Percentiles rank a stretch among this genome's conserved stretches.
phyloP scores from a whole-genome alignment of 2,113 vertebrate genomes.

The Mus spicilegus region DNA sequence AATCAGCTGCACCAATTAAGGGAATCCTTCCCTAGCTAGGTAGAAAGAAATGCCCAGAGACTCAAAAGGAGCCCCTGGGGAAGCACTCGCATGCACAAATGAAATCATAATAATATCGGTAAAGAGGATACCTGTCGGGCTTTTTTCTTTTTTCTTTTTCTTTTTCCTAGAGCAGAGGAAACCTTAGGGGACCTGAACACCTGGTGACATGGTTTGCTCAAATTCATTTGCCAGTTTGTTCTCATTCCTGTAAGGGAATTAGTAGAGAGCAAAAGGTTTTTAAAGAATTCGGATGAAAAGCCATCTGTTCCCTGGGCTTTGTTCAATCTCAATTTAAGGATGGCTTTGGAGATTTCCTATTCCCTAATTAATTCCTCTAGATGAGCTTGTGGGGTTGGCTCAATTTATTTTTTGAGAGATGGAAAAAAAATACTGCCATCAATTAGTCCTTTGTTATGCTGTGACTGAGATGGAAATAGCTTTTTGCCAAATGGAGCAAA shows the following conservation, averaged over 20 bases:
- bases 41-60: constrained; percentile 50
- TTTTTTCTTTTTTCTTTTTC: neutral
- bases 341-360: constrained; percentile 85
- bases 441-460: constrained; percentile 82
- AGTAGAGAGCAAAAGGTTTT: constrained; percentile 80
- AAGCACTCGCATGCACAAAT: constrained; percentile 36
- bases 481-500: constrained; percentile 80
- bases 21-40: neutral
- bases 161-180: constrained; percentile 31
- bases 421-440: constrained; percentile 76
- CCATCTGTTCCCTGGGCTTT: constrained; percentile 83
- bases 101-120: constrained; percentile 69
- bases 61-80: constrained; percentile 60
- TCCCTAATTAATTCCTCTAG: constrained; percentile 83
- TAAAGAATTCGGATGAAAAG: constrained; percentile 83
- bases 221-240: constrained; percentile 68
- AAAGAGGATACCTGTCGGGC: constrained; percentile 72
- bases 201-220: constrained; percentile 76
- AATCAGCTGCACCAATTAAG: constrained; percentile 69
- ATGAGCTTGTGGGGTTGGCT: constrained; percentile 80
- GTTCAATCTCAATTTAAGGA: constrained; percentile 82
- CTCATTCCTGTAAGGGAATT: constrained; percentile 80
- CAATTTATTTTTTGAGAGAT: constrained; percentile 83
- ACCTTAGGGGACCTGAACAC: constrained; percentile 80
- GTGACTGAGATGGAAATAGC: constrained; percentile 81